Base-by-base conservation (phyloP, 1,140 invertebrate species). In the Cherax destructor region DNA sequence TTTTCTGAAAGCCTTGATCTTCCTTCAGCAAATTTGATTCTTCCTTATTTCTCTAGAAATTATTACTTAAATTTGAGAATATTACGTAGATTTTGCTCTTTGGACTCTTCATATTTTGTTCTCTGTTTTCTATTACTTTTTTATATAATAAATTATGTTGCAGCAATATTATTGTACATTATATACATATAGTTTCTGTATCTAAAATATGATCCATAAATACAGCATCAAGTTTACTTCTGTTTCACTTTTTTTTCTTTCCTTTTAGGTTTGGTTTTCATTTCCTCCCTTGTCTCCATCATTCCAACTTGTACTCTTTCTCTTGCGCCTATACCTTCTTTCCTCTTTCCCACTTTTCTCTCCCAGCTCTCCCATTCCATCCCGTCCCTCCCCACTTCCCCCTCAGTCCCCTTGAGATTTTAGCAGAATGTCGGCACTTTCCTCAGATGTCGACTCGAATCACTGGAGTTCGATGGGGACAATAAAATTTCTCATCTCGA, bases 401-500 rank as follows among this genome's bases (percentile, higher is more conserved):
- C 52, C 52, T n/a, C n/a, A 10, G 9, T 7, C 59, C 72, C 79
- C 88, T 30, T 69, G 77, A 88, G 78, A 83, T 88, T 81, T 88
- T 81, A 88, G 79, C 86, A 88, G 86, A 83, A 61, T 72, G 86
- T 88, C 86, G 78, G 78, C 86, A 88, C 86, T 88, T 88, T 88
- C 86, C 86, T 88, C 86, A 83, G 78, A 88, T 74, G 86, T 81
- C 86, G 61, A 81, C 61, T 72, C 86, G 78, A 88, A 88, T 88
- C 86, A 88, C 78, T 18, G 76, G 86, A 81, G 78, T 88, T 88
- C 86, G 86, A 88, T 88, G 65, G 78, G 78, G 65, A 88, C 78
- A 88, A 88, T 88, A 88, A 88, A 88, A 88, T 88, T 88, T 83
- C 86, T 88, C 86, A 88, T 88, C 78, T 83, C 86, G 86, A 88